These are phyloP conservation scores for Phalanger gymnotis DNA, from an alignment of 2,797 vertebrate genomes.

Conservation along the genomic window DNA sequence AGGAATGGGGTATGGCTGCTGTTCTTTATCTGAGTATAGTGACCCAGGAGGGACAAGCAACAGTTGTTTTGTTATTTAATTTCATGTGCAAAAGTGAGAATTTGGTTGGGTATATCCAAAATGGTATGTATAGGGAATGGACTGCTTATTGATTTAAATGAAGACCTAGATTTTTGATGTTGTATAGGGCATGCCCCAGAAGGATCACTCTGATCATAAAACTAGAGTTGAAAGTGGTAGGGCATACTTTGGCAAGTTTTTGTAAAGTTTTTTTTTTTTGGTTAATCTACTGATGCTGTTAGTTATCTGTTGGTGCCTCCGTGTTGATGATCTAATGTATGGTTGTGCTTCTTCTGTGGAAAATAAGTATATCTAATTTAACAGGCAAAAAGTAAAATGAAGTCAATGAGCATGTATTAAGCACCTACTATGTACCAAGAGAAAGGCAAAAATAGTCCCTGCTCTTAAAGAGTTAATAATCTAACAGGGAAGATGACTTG, in stretches of 20 bases:
- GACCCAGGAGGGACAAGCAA: neutral
- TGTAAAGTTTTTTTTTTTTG: neutral
- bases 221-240: conserved; percentile 1
- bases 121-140: neutral
- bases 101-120: conserved; percentile 28
- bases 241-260: conserved; percentile 10
- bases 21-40: neutral
- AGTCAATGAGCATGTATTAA: neutral
- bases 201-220: conserved; percentile 26
- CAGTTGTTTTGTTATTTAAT: neutral
- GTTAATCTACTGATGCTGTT: neutral
- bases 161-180: conserved; percentile 39
- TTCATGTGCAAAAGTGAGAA: conserved; percentile 25
- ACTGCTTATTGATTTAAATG: conserved; percentile 49
- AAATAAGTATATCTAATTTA: conserved; percentile 50
- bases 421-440: neutral
- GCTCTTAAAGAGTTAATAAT: neutral
- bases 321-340: conserved; percentile 30
- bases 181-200: neutral
- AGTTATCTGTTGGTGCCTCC: neutral
- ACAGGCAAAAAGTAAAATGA: conserved; percentile 38
- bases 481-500: neutral
- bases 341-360: conserved; percentile 4
- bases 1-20: neutral
- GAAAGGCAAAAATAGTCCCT: neutral